Evolutionary conservation across 2,888 invertebrate genomes (phyloP).

Genomic region (Sesia apiformis): DNA sequence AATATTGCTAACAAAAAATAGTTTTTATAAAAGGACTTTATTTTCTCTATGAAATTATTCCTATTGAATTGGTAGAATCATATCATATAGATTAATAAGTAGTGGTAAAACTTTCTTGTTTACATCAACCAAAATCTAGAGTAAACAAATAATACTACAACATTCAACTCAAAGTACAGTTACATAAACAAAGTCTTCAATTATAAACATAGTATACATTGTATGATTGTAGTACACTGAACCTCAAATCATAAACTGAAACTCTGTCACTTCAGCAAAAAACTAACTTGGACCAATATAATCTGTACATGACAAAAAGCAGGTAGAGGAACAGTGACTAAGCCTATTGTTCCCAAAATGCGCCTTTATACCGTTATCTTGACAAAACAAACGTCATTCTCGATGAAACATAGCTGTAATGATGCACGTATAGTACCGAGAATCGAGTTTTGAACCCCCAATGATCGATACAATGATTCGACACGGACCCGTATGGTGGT

Average conservation of each 20-base stretch:
- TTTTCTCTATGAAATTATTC: no score
- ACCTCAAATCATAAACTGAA: background rate
- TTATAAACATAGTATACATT: no score
- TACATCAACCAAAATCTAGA: no score
- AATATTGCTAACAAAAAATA: no score
- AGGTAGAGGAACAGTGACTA: conserved; percentile 49
- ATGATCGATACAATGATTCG: conserved; percentile 56
- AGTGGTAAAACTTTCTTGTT: no score
- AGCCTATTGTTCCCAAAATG: conserved; percentile 65
- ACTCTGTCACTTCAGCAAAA: conserved; percentile 15
- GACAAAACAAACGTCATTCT: conserved; percentile 55
- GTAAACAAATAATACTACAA: no score
- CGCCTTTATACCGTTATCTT: conserved; percentile 60
- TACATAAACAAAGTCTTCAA: no score
- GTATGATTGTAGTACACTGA: no score
- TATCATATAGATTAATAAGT: no score
- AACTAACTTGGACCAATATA: conserved; percentile 22
- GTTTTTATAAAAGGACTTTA: no score
- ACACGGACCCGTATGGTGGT: conserved; percentile 33
- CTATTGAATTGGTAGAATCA: no score
- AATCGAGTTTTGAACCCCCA: conserved; percentile 31
- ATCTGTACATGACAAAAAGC: conserved; percentile 43
- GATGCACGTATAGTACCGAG: conserved; percentile 28
- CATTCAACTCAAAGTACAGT: background rate
- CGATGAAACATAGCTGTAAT: conserved; percentile 49